Percentiles rank a stretch among this genome's conserved stretches.
These are phyloP conservation scores for Knipowitschia caucasica DNA, from an alignment of 2,797 vertebrate species.

Conservation along the genomic window DNA sequence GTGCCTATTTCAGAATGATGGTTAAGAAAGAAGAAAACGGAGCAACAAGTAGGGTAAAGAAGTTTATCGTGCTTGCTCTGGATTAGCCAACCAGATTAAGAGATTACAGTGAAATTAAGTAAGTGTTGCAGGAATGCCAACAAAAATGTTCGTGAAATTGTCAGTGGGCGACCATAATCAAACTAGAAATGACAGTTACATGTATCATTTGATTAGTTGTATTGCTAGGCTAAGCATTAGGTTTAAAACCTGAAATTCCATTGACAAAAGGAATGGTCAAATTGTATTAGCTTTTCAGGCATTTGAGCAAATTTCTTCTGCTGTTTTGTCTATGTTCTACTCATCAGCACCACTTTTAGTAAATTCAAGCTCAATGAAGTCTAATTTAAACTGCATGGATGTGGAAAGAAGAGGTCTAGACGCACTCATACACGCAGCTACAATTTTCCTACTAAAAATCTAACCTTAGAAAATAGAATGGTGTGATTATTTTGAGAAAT, in stretches of 20 bases:
- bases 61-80: constrained; percentile 61
- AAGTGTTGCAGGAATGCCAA: constrained; percentile 54
- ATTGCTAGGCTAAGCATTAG: neutral
- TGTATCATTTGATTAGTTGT: constrained; percentile 15
- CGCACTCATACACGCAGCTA: constrained; percentile 26
- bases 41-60: constrained; percentile 60
- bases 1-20: neutral
- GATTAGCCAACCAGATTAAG: constrained; percentile 78
- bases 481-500: constrained; percentile 20
- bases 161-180: constrained; percentile 4
- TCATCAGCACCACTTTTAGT: constrained; percentile 24
- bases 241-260: constrained; percentile 19
- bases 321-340: constrained; percentile 5
- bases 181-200: constrained; percentile 8
- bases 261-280: neutral
- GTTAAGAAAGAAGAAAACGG: constrained; percentile 44
- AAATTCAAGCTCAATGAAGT: neutral
- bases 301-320: constrained; percentile 10
- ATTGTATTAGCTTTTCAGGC: neutral
- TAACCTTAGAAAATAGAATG: constrained; percentile 24
- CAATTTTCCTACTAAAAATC: constrained; percentile 28
- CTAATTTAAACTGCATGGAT: neutral
- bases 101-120: constrained; percentile 76
- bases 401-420: constrained; percentile 13
- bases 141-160: constrained; percentile 42